Conservation (phyloP, 1,140 invertebrate genomes). For the Drosophila pseudoobscura region DNA sequence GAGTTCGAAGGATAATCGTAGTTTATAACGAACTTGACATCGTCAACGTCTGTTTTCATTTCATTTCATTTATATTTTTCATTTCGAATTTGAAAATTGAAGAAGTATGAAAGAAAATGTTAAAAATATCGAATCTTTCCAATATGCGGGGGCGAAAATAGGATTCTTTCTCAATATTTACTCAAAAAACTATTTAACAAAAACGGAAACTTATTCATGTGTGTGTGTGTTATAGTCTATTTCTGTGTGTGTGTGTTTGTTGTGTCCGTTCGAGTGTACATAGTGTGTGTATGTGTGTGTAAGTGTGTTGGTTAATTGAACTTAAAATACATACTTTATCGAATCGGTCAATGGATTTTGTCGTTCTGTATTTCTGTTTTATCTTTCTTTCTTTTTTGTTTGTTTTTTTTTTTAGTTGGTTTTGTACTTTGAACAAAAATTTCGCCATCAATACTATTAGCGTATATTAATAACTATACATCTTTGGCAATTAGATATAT, state of each 20-base stretch:
- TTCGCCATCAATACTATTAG: conserved; percentile 83
- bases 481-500: conserved; percentile 79
- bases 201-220: conserved; percentile 77
- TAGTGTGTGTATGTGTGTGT: conserved; percentile 19
- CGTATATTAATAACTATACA: conserved; percentile 80
- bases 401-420: conserved; percentile 40
- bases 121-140: conserved; percentile 57
- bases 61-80: conserved; percentile 21
- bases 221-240: conserved; percentile 12
- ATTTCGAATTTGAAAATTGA: conserved; percentile 73
- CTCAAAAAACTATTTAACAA: conserved; percentile 73
- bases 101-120: conserved; percentile 67
- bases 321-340: conserved; percentile 66
- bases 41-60: conserved; percentile 94
- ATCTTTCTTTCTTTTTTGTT: conserved; percentile 15
- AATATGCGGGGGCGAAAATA: conserved; percentile 26
- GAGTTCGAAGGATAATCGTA: conserved; percentile 99
- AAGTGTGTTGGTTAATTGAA: conserved; percentile 48
- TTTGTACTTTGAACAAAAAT: conserved; percentile 83
- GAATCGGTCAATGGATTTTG: conserved; percentile 35
- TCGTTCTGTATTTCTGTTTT: conserved; percentile 36
- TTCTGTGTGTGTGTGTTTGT: conserved; percentile 8
- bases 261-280: conserved; percentile 11
- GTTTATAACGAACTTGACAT: conserved; percentile 99
- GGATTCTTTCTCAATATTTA: conserved; percentile 56